Evolutionary conservation across 2,797 vertebrate species (phyloP), one percentile per base, ranked within the genome.

Genomic region (Bucorvus abyssinicus): DNA sequence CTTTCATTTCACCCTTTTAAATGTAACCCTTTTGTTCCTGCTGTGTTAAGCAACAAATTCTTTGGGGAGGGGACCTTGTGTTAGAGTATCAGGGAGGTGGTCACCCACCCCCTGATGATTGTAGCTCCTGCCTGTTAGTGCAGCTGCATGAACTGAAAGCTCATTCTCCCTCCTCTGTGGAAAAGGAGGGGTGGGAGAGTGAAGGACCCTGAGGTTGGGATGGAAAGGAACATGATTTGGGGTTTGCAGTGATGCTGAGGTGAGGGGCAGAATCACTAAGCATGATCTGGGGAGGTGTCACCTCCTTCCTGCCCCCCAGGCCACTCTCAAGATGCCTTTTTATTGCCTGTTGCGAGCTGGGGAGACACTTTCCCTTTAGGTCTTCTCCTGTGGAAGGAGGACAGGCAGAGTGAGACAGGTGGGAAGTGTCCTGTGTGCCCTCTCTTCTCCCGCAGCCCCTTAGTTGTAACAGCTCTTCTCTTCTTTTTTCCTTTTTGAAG

Each of bases 1-100:
- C 87, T 94, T 94, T 81, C 83, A 3, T 82, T 93, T 96, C 71
- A 70, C 26, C 60, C 64, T 82, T 70, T 89, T 32, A 18, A 22
- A 38, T 0, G 30, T 93, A 93, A 92, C 89, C 68, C 76, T 94
- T 94, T 95, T 38, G 12, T 64, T 80, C 20, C 84, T 87, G 55
- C 84, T 47, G 60, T 53, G 71, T 61, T 60, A 29, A 76, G 79
- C 63, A 74, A 29, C 21, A 24, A 70, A 36, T 38, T 71, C 34
- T 84, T 45, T 32, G 6, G 15, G 32, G 30, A 21, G 47, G 40
- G 52, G 5, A 47, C 6, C 30, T 78, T 36, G 38, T 57, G 59
- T n/a, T 9, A 4, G 76, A 89, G 67, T 26, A 14, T 32, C 2
- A 11, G 42, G 60, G 40, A 52, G 23, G 6, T 5, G 16, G 38